Evolutionary conservation across 2,888 invertebrate genomes (phyloP), one percentile per base, ranked within the genome.

Genomic region (Argyra leucocephala): DNA sequence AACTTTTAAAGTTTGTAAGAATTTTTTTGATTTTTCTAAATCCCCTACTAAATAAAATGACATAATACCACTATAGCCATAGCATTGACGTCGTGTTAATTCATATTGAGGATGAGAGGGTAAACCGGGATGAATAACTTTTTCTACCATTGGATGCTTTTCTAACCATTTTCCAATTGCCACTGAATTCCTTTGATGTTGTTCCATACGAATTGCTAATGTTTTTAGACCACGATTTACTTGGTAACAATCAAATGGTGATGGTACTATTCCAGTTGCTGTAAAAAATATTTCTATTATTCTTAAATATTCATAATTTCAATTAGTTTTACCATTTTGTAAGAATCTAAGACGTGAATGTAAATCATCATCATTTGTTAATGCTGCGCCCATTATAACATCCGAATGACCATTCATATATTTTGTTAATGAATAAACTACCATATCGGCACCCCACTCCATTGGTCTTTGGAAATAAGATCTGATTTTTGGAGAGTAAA

Each of bases 321-420:
- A 2, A 10, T n/a, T 58, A 22, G 21, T 57, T 15, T 76, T 82
- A 93, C 94, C 87, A 76, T 94, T 93, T 83, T 96, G 96, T 68
- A 93, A 81, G 81, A 91, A 97, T 71, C 87, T 83, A 48, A 99
- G 79, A 74, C 84, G 85, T 15, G 87, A 81, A 68, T 86, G 87
- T 3, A 96, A 73, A 61, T 85, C 85, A 59, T 90, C 86, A 71
- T 87, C 83, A 71, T 87, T 93, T 3, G 90, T 85, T 48, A 91
- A 82, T 9, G 89, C 85, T 21, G 92, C 90, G 2, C 98, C 98
- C 98, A 99, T 98, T 7, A 98, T 87, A 22, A 96, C 91, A 81
- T 99, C 98, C 0, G 93, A 89, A 80, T 99, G 98, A 0, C 98
- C 98, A 80, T 99, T 99, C 88, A 99, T 92, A 76, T 97, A 99